Percentiles rank a stretch among this genome's conserved stretches.
Evolutionary conservation across 2,888 invertebrate genomes (phyloP).

Genomic region (Lasioglossum marginatum): DNA sequence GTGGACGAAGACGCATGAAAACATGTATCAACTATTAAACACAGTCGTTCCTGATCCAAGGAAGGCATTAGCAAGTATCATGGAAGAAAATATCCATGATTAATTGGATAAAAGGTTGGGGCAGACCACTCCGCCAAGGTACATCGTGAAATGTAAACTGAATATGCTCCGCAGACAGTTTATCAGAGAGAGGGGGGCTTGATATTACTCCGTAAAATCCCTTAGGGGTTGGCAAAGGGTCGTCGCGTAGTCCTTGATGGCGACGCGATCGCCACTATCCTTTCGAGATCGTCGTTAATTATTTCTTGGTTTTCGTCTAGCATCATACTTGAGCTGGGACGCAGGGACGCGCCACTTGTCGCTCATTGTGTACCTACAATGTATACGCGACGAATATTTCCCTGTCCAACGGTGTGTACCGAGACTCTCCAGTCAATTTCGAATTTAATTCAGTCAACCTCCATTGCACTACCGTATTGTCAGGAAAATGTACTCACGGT

Average conservation of each 20-base stretch:
- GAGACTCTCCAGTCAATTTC: slow-evolving; percentile 36
- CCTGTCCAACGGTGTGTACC: slow-evolving; percentile 11
- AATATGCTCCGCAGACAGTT: slow-evolving; percentile 58
- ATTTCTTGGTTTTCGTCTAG: slow-evolving; percentile 82
- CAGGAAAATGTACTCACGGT: slow-evolving; percentile 31
- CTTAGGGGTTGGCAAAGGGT: slow-evolving; percentile 76
- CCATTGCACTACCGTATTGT: neutral
- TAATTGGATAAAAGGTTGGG: slow-evolving; percentile 39
- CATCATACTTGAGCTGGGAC: slow-evolving; percentile 72
- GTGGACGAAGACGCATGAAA: slow-evolving; percentile 40
- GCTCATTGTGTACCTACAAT: slow-evolving; percentile 62
- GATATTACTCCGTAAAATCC: slow-evolving; percentile 76
- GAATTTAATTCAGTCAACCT: slow-evolving; percentile 24
- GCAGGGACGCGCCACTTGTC: slow-evolving; percentile 56
- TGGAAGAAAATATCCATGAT: slow-evolving; percentile 40
- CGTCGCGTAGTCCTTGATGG: slow-evolving; percentile 69
- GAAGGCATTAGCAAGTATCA: neutral
- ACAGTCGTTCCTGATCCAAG: neutral
- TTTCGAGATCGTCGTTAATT: slow-evolving; percentile 81
- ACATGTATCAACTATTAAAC: slow-evolving; percentile 10
- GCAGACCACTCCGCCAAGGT: neutral
- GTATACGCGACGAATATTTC: slow-evolving; percentile 51
- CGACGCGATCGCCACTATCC: slow-evolving; percentile 80
- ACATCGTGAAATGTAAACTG: slow-evolving; percentile 58
- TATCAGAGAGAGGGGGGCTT: slow-evolving; percentile 53